These are phyloP conservation scores for Acanthosepion lycidas DNA, from an alignment of 2,888 invertebrate species.

Conservation along the genomic window DNA sequence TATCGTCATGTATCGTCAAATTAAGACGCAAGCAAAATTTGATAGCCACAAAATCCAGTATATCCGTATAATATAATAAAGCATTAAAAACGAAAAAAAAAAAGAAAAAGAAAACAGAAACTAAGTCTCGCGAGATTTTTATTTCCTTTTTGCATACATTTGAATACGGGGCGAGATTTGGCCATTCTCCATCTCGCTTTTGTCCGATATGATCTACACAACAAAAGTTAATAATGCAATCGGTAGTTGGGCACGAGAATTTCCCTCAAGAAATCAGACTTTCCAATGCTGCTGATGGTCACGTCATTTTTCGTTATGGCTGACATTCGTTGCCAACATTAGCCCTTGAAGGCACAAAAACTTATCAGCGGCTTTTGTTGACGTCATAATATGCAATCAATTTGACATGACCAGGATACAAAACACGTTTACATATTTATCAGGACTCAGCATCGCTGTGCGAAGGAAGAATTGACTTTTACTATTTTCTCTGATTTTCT, in stretches of 20 bases:
- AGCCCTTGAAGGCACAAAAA: background rate
- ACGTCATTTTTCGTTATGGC: background rate
- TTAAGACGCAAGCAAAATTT: too few relatives aligned
- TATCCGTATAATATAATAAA: too few relatives aligned
- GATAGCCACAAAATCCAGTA: too few relatives aligned
- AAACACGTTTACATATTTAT: too few relatives aligned
- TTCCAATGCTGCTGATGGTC: background rate
- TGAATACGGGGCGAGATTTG: background rate
- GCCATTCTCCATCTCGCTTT: background rate
- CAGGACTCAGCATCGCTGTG: too few relatives aligned
- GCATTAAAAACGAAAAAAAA: too few relatives aligned
- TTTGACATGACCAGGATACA: too few relatives aligned
- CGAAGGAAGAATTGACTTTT: too few relatives aligned
- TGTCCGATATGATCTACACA: constrained; percentile 33
- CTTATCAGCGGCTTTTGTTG: background rate
- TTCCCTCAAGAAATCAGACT: background rate
- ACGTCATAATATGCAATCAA: constrained; percentile 15
- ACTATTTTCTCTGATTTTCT: too few relatives aligned
- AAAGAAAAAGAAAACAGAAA: too few relatives aligned
- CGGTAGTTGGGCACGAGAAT: background rate
- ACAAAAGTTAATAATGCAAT: constrained; percentile 10
- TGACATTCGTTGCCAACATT: background rate
- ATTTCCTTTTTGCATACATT: background rate
- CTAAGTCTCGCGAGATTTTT: too few relatives aligned
- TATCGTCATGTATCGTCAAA: too few relatives aligned